Evolutionary conservation across 2,113 vertebrate genomes (phyloP), one percentile per base, ranked within the genome.

Genomic region (Callorhinus ursinus): DNA sequence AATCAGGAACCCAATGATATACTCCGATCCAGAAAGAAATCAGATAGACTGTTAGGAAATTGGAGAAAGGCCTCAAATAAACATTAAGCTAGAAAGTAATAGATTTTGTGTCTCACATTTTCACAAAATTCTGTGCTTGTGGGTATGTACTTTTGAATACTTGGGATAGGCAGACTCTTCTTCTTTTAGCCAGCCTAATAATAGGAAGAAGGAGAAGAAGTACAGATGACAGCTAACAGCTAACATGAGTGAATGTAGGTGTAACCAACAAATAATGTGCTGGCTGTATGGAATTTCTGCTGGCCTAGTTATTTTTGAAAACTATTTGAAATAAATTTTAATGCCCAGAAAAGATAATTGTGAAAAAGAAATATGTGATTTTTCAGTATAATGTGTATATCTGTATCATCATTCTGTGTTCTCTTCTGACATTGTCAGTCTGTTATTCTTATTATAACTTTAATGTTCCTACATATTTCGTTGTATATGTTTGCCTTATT

Each of bases 181-280:
- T 98, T 80, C 87, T 97, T 80, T 93, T 92, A 93, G 46, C 39
- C 61, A 91, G 31, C 24, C 71, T 95, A 97, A 88, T 95, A 96
- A 94, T 84, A 94, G 55, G 83, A 87, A 85, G 63, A 81, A 80
- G 33, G 13, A 90, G 9, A 76, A 90, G 33, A 95, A 55, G 31
- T 81, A 42, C 57, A 97, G 55, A 92, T 96, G 89, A 96, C 85
- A 92, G 83, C 55, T 96, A 24, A 51, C 65, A 98, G 49, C 53
- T 90, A 51, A 90, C 74, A 39, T 84, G n/a, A 42, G 61, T 92
- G 94, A 97, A 93, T 81, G 86, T 93, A 92, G 95, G 83, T 96
- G 63, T 87, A 95, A 7, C 57, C 92, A 77, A 85, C 82, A 93
- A 88, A 97, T 72, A 89, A 72, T 84, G 14, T 91, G 7, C 71